Base-by-base conservation (phyloP, 2,888 invertebrate genomes). In the Nasonovia ribisnigri region DNA sequence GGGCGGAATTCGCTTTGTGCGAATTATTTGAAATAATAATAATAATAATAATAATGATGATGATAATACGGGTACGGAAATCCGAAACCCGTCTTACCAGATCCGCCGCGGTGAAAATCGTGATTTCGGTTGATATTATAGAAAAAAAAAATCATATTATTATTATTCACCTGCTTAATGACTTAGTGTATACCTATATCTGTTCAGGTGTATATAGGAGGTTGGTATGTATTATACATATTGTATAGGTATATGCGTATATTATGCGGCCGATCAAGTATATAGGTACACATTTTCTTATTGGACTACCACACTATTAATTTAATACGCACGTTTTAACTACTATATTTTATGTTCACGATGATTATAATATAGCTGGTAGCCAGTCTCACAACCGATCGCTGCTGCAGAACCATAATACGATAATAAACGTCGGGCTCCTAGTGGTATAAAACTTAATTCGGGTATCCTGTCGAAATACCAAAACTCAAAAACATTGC, bases 1-100 rank as follows among this genome's bases (percentile, higher is more conserved):
- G 86, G 91, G 91, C 91, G 86, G 91, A n/a, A 91, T 91, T n/a
- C 57, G 91, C n/a, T 91, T 36, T n/a, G 86, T 54, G 84, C 91
- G 43, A 91, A 91, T 91, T 46, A 42, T 84, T 84, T 84, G 10
- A 54, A 51, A 54, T 54, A 43, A 51, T 16, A 77, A 36, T 36
- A 36, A 11, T 57, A 91, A 42, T 54, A 51, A 57, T 54, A 51
- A 48, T 51, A 20, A 6, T 1, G 20, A 54, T 54, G 3, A 8
- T n/a, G n/a, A 46, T 67, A 67, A 54, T 48, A 20, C 8, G 43
- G 24, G 54, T 54, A 57, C 46, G 84, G 46, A 91, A 57, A 84
- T 13, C 43, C 57, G 57, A 91, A 91, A 91, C 91, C 86, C 91
- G 91, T 91, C 43, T 36, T 86, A 86, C 91, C 57, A 86, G 91